These are phyloP conservation scores for Mythimna vitellina DNA, from an alignment of 2,888 invertebrate genomes.

Conservation along the genomic window DNA sequence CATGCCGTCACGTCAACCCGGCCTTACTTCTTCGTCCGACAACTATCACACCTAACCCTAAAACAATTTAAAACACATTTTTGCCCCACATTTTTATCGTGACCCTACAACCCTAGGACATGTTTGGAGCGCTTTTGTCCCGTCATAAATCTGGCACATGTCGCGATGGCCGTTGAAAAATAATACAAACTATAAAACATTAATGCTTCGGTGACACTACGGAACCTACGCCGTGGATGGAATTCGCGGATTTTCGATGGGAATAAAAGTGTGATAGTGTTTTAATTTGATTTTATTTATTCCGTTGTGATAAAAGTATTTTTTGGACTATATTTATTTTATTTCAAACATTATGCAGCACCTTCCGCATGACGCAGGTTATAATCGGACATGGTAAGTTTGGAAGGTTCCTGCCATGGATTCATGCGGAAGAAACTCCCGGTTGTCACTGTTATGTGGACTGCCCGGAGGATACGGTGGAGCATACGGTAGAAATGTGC, in stretches of 20 bases:
- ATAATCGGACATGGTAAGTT: too few relatives aligned
- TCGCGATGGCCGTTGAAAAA: conserved; percentile 48
- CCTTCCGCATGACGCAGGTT: too few relatives aligned
- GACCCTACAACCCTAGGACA: conserved; percentile 28
- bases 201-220: conserved; percentile 55
- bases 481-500: too few relatives aligned
- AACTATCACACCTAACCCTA: not conserved
- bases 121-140: conserved; percentile 46
- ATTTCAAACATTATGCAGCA: too few relatives aligned
- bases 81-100: conserved; percentile 9
- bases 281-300: conserved; percentile 1
- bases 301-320: too few relatives aligned
- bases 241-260: conserved; percentile 37
- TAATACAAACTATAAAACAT: conserved; percentile 60
- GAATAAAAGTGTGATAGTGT: not conserved
- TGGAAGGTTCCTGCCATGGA: too few relatives aligned
- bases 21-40: not conserved
- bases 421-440: too few relatives aligned
- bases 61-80: conserved; percentile 1
- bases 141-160: conserved; percentile 59
- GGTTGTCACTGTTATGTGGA: too few relatives aligned
- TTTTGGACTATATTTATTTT: too few relatives aligned
- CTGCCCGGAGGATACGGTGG: too few relatives aligned
- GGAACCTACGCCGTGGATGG: conserved; percentile 21
- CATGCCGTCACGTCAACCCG: too few relatives aligned